Base-by-base conservation (phyloP, 2,797 vertebrate species). In the Neostethus bicornis region DNA sequence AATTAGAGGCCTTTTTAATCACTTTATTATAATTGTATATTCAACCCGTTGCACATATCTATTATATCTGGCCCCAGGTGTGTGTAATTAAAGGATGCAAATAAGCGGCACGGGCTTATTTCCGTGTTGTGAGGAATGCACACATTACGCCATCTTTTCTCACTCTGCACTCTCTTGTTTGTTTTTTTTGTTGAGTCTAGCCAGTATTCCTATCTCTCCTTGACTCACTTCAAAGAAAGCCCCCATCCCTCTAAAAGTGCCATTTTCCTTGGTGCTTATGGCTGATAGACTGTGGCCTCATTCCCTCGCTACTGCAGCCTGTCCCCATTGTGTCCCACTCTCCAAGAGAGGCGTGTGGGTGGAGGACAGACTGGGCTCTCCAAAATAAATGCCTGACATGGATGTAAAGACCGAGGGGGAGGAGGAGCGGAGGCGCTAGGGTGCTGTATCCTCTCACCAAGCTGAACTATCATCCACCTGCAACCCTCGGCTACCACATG, bases 301-400 rank as follows among this genome's bases (percentile, higher is more conserved):
- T 89, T 89, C 89, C 81, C 85, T 83, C 80, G 85, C 84, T 55
- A 49, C 79, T 71, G 83, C 87, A 79, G 85, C 85, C 72, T 77
- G 85, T 87, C 83, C 85, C 82, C 85, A 89, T 89, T 89, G 89
- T 89, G 85, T 86, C 87, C 87, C 80, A 66, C 85, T 86, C 84
- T 76, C 70, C 48, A 70, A 65, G 80, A 83, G 80, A 3, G 68
- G 75, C 53, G 49, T 75, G 87, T 85, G 86, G 84, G 85, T 84
- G 85, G 87, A 89, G 87, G 83, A 87, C 82, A 81, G 84, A 75
- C 80, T 25, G 68, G 31, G 70, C 84, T 80, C 80, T 86, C 78
- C 73, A 79, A 83, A 77, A 73, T 73, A 77, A 84, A 73, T 46
- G 77, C 70, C 84, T 88, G 84, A 86, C 83, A 70, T 75, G 80